Evolutionary conservation across 2,797 vertebrate species (phyloP).

Genomic region (Oryzias sinensis): DNA sequence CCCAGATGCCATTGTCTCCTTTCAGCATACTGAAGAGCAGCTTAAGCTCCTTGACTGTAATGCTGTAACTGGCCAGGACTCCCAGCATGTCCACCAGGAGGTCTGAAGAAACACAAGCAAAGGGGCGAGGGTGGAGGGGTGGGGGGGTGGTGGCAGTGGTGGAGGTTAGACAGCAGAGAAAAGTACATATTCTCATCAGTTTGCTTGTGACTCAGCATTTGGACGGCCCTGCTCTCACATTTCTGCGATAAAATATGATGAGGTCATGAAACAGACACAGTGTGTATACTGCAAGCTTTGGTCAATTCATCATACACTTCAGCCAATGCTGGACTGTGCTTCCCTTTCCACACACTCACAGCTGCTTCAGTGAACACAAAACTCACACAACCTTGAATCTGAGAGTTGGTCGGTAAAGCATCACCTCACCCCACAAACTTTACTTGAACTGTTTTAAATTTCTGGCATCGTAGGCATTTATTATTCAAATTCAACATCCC

Average conservation of each 20-base stretch:
- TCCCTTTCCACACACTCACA: slow-evolving; percentile 3
- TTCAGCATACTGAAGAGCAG: slow-evolving; percentile 99
- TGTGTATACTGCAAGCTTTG: slow-evolving; percentile 12
- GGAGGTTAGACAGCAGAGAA: slow-evolving; percentile 22
- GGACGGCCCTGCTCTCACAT: slow-evolving; percentile 25
- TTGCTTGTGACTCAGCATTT: slow-evolving; percentile 33
- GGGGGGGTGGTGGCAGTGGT: background rate
- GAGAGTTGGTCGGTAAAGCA: slow-evolving; percentile 9
- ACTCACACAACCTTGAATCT: slow-evolving; percentile 15
- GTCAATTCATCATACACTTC: slow-evolving; percentile 31
- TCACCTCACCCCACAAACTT: background rate
- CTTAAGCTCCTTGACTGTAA: slow-evolving; percentile 99
- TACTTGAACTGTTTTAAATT: too few relatives aligned
- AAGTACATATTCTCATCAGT: background rate
- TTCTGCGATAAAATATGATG: slow-evolving; percentile 27
- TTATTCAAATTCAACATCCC: slow-evolving; percentile 2
- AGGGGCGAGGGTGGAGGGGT: background rate
- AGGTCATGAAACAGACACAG: slow-evolving; percentile 26
- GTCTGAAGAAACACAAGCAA: slow-evolving; percentile 76
- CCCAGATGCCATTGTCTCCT: slow-evolving; percentile 96
- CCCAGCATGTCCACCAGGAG: slow-evolving; percentile 99
- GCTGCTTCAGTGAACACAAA: slow-evolving; percentile 8
- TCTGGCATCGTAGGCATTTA: background rate
- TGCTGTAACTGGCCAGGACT: slow-evolving; percentile 99
- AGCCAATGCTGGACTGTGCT: slow-evolving; percentile 6